Base-by-base conservation (phyloP, 2,888 invertebrate genomes). In the Quadriops clusia region DNA sequence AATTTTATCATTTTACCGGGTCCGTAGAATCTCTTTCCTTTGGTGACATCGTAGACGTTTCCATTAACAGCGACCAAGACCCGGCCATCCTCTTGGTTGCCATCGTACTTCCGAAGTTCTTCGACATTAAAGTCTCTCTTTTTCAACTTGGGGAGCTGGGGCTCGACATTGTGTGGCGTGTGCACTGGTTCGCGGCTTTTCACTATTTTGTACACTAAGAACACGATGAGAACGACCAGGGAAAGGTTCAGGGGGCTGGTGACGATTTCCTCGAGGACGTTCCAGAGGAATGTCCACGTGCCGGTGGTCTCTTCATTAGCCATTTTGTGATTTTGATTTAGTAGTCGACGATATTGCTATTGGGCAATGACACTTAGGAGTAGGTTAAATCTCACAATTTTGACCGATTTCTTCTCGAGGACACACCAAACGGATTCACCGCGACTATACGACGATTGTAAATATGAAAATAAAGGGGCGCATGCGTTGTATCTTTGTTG, bases 41-140 rank as follows among this genome's bases (percentile, higher is more conserved):
- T 77, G 22, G 94, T 93, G 42, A 82, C 91, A 65, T 97, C 95
- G 64, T 89, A 97, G 29, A 97, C 83, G 65, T 77, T 89, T 14
- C 93, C 90, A 60, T 94, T 93, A 30, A 95, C 86, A 5, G 89
- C 94, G 23, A 97, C 75, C 41, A 94, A 67, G 37, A 95, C 80
- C 43, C 94, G 67, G 14, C 89, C 90, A 52, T 93, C 91, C 16
- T 77, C 66, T 51, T 80, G 83, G 32, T 65, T 81, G 4, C 95
- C 95, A 57, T 94, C 85, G 57, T 77, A 94, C 44, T 78, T 72
- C 43, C 75, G 75, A 41, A 97, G 64, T 60, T 97, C 91, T 45
- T 83, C 73, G 22, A 87, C 67, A 3, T 86, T 89, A 67, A 95
- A 89, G 58, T 97, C 95, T n/a, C n/a, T n/a, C 46, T 85, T 79